phyloP scores from a whole-genome alignment of 53 echinoderm and acorn worm genomes.

The Astropecten irregularis region DNA sequence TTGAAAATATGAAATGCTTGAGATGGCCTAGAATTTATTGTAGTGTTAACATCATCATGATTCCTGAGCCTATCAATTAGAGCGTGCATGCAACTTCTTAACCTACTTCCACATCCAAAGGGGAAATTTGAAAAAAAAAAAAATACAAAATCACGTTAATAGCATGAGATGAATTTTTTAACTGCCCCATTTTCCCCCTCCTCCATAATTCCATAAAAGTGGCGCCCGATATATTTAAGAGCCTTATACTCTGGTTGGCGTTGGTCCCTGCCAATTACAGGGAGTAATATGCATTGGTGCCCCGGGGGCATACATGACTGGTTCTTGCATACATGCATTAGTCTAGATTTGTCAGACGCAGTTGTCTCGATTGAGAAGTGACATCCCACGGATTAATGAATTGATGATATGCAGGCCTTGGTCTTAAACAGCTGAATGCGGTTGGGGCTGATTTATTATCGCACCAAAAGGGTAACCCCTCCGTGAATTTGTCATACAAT shows the following conservation, averaged over 20 bases:
- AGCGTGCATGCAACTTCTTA: no score
- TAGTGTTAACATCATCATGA: no score
- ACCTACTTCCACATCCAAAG: neutral
- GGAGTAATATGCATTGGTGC: slow-evolving; percentile 30
- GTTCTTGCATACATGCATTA: slow-evolving; percentile 47
- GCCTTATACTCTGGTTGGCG: slow-evolving; percentile 8
- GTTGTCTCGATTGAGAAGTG: neutral
- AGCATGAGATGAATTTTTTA: slow-evolving; percentile 31
- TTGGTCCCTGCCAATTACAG: slow-evolving; percentile 33
- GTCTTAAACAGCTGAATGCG: neutral
- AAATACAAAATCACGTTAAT: slow-evolving; percentile 22
- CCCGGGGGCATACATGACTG: slow-evolving; percentile 47
- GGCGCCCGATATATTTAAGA: slow-evolving; percentile 39
- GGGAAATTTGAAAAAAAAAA: no score
- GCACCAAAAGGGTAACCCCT: slow-evolving; percentile 2
- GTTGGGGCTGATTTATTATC: slow-evolving; percentile 1
- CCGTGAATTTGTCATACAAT: slow-evolving; percentile 15
- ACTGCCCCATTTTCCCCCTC: slow-evolving; percentile 12
- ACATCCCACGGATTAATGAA: slow-evolving; percentile 35
- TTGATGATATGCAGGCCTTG: neutral
- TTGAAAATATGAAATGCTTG: no score
- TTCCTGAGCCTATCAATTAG: no score
- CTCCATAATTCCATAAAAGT: slow-evolving; percentile 22
- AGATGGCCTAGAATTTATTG: no score
- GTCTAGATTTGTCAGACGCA: slow-evolving; percentile 53